Evolutionary conservation across 2,113 vertebrate genomes (phyloP), one percentile per base, ranked within the genome.

Genomic region (Scytalopus superciliaris): DNA sequence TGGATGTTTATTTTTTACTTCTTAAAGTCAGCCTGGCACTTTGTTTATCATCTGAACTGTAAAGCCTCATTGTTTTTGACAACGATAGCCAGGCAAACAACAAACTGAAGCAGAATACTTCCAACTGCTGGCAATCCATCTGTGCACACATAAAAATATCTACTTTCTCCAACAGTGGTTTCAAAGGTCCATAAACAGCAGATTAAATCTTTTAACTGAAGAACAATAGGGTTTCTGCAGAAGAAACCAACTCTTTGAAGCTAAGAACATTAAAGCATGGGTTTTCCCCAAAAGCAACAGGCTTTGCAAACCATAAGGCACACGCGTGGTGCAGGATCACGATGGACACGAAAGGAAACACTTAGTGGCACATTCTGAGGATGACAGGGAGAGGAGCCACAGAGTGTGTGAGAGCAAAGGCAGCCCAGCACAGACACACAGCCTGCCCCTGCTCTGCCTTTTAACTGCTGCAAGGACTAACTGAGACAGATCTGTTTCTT

Each of bases 141-240:
- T 96, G 92, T 30, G 57, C 90, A 52, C 78, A 88, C 88, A 82
- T 88, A 87, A 96, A 96, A 95, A 94, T 63, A 95, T 47, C 92
- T 74, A 49, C 87, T 79, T 92, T 94, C 93, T 77, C 93, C 64
- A 69, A 91, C 93, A 93, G 85, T 10, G 76, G 60, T 87, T 95
- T 92, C 80, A 89, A 91, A 93, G 79, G 72, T 87, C 68, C 80
- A 91, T 92, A 94, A 97, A 95, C 76, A 94, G 87, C 75, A 95
- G 94, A 97, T 97, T 94, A 93, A 76, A 94, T 94, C 93, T 93
- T 42, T 84, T 74, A 91, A 91, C 42, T 92, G 84, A 89, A 94
- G 79, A 95, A 91, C 92, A 97, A 94, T 78, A 63, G 80, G 59
- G 53, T 77, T 89, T 85, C 77, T 94, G 89, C 88, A 59, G 85